Evolutionary conservation across 1,140 invertebrate genomes (phyloP).

Genomic region (Drosophila leontia): DNA sequence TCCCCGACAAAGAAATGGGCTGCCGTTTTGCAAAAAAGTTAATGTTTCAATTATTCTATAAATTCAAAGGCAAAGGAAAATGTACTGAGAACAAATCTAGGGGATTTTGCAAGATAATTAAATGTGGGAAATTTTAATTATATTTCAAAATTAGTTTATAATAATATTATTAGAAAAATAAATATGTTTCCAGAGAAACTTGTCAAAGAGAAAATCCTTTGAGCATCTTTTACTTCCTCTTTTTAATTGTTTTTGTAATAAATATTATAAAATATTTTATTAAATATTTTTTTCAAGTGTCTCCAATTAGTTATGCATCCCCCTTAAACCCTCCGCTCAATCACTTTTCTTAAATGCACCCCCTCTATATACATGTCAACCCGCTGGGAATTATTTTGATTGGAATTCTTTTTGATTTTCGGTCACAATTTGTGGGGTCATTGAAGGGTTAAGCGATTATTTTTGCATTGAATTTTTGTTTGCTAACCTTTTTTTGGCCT

Average conservation of each 20-base stretch:
- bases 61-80: conserved; percentile 11
- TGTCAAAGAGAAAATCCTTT: background rate
- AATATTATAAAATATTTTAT: background rate
- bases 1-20: conserved; percentile 70
- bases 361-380: conserved; percentile 21
- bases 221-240: background rate
- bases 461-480: conserved; percentile 35
- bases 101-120: background rate
- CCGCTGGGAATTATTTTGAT: conserved; percentile 24
- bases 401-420: conserved; percentile 57
- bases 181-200: background rate
- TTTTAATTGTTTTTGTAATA: background rate
- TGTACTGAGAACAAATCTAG: background rate
- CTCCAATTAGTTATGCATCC: conserved; percentile 58
- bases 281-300: background rate
- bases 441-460: conserved; percentile 41
- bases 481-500: background rate
- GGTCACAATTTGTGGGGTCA: conserved; percentile 44
- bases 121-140: background rate
- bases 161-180: background rate
- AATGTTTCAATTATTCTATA: conserved; percentile 79
- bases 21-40: conserved; percentile 72
- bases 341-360: conserved; percentile 15
- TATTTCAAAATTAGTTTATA: background rate
- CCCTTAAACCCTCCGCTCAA: background rate